Base-by-base conservation (phyloP, 1,140 invertebrate species). In the Meteorus sp. region DNA sequence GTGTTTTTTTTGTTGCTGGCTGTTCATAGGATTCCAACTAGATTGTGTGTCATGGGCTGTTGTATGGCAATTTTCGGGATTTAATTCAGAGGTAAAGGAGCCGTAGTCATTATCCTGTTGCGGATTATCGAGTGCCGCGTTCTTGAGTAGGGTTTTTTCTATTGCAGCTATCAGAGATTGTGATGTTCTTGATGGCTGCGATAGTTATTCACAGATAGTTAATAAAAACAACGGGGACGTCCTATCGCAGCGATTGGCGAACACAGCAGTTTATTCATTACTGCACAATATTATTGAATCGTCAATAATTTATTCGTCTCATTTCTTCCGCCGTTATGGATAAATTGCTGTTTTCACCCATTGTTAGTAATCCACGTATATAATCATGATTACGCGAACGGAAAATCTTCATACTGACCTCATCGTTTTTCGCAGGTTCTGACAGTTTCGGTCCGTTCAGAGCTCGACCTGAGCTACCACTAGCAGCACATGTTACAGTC, bases 1-100 rank as follows among this genome's bases (percentile, higher is more conserved):
- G 73, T 70, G 63, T 65, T 75, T 75, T 75, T 75, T 75, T 64
- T 71, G 65, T 66, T 74, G 74, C 62, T 74, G 73, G 61, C 69
- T 65, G 60, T 68, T 71, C 65, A 74, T 67, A 47, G 72, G 63
- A 56, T 71, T 73, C 65, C 69, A 68, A 59, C 61, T 71, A 72
- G 70, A 64, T 70, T 74, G 68, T 66, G 66, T 67, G 57, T 70
- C 64, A 62, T 75, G 62, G 59, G 69, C 69, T 67, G 70, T 70
- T 70, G 56, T 66, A 59, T 69, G 67, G 73, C 69, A 76, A 55
- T 63, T 66, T 69, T 75, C 69, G 59, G 71, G 71, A 67, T 71
- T 70, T 62, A 71, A 54, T 67, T 74, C 69, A 66, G 70, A 70
- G 67, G 65, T 67, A 64, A 70, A 65, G 59, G 70, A 63, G 62